phyloP scores from a whole-genome alignment of 2,797 vertebrate genomes.

The Sebastiscus albofasciatus region DNA sequence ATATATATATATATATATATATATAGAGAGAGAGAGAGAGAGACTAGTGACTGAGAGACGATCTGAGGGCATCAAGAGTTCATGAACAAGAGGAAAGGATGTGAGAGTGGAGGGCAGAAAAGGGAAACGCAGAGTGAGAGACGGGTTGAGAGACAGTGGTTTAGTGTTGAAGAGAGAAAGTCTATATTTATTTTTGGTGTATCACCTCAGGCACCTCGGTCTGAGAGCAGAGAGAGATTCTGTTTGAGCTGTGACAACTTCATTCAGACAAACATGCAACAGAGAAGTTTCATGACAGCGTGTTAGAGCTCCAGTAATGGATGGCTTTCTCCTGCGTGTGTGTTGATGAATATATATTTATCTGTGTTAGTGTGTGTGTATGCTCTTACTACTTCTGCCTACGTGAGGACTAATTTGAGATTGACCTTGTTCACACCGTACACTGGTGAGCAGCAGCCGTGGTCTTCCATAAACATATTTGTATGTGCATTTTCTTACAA shows the following conservation, averaged over 20 bases:
- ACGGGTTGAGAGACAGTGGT: not conserved
- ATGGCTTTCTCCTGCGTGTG: not conserved
- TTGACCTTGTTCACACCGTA: not conserved
- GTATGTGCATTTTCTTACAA: too few species aligned
- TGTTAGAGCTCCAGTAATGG: not conserved
- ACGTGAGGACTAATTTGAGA: not conserved
- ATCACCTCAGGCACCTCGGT: not conserved
- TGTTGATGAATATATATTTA: not conserved
- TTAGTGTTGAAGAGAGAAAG: not conserved
- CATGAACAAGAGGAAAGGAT: not conserved
- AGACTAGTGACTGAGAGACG: not conserved
- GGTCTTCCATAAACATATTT: not conserved
- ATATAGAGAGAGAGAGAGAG: not conserved
- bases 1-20: not conserved
- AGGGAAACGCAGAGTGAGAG: not conserved
- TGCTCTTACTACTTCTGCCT: not conserved
- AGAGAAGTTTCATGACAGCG: not conserved
- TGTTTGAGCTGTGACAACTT: slow-evolving; percentile 6
- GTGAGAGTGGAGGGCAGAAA: not conserved
- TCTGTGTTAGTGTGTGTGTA: not conserved
- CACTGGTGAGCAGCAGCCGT: not conserved
- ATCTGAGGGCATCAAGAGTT: slow-evolving; percentile 16
- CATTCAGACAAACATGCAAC: not conserved
- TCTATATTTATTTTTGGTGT: slow-evolving; percentile 7
- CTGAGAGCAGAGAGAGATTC: not conserved